phyloP scores from a whole-genome alignment of 2,888 invertebrate genomes.

The Ophion ellenae region DNA sequence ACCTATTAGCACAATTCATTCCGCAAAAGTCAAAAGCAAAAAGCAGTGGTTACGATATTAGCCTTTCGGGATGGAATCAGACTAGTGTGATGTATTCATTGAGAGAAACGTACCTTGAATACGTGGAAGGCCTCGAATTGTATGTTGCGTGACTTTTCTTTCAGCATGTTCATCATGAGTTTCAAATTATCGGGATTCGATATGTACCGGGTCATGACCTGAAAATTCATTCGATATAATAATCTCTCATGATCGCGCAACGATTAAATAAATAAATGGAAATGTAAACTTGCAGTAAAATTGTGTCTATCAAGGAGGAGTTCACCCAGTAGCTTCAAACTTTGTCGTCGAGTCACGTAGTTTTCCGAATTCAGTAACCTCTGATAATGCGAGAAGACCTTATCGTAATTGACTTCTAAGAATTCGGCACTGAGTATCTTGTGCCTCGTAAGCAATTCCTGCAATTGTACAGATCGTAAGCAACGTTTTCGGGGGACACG shows the following conservation, averaged over 20 bases:
- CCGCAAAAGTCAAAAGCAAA: neutral
- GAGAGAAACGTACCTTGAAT: conserved; percentile 92
- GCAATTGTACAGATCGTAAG: conserved; percentile 77
- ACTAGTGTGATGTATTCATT: conserved; percentile 17
- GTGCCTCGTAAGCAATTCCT: conserved; percentile 97
- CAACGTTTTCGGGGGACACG: neutral
- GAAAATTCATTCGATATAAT: conserved; percentile 68
- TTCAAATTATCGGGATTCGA: conserved; percentile 99
- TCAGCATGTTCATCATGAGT: conserved; percentile 99
- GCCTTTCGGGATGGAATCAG: neutral
- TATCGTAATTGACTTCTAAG: conserved; percentile 99
- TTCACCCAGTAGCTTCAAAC: conserved; percentile 98
- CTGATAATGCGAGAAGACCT: conserved; percentile 98
- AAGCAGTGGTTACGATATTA: neutral
- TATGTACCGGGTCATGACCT: conserved; percentile 98
- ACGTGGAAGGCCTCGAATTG: conserved; percentile 99
- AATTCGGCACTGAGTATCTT: conserved; percentile 99
- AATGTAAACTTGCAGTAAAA: conserved; percentile 91
- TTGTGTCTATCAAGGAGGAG: conserved; percentile 99
- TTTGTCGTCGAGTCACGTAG: conserved; percentile 99
- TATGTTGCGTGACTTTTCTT: conserved; percentile 99
- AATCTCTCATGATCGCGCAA: neutral
- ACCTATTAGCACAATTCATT: neutral
- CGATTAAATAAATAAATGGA: neutral
- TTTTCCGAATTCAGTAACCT: conserved; percentile 99